Evolutionary conservation across 2,797 vertebrate species (phyloP), one percentile per base, ranked within the genome.

Genomic region (Syncerus caffer): DNA sequence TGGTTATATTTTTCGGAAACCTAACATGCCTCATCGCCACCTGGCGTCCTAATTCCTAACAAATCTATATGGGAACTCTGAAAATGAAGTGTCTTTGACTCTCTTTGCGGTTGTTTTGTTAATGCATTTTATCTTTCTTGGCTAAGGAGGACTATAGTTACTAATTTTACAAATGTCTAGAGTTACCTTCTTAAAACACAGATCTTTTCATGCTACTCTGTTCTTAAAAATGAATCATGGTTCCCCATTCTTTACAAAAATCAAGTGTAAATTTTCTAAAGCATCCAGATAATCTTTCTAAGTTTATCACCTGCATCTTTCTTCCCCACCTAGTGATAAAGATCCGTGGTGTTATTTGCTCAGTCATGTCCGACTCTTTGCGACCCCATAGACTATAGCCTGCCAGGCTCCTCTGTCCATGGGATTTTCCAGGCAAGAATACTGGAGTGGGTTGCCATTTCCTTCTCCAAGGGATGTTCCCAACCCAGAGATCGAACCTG

Each of bases 1-100:
- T 87, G 93, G 85, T 82, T 96, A 86, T 34, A 88, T 97, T 96
- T 94, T 96, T 67, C 15, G 15, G 93, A 96, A 94, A 96, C 60
- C 74, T 29, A 86, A 11, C 29, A 25, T n/a, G 21, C 34, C 79
- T 95, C 84, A 51, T 64, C 7, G 3, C 53, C 57, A 90, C 80
- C 42, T 76, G 7, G 1, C 51, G 11, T 94, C 89, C 87, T 21
- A 17, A 67, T 89, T 87, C 83, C 57, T 92, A 29, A 76, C 25
- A 27, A 94, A 92, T 85, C 82, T 89, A 0, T 47, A n/a, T 78
- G 76, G 60, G 91, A 89, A 95, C 47, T 29, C 16, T 87, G 84
- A 88, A 93, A 94, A 96, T 53, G 55, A 93, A 85, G 13, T 85
- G 21, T 93, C 93, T 76, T 76, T 96, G 64, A 57, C 88, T 23